Base-by-base conservation (phyloP, 2,113 vertebrate species). In the Oxygymnocypris stewartii region DNA sequence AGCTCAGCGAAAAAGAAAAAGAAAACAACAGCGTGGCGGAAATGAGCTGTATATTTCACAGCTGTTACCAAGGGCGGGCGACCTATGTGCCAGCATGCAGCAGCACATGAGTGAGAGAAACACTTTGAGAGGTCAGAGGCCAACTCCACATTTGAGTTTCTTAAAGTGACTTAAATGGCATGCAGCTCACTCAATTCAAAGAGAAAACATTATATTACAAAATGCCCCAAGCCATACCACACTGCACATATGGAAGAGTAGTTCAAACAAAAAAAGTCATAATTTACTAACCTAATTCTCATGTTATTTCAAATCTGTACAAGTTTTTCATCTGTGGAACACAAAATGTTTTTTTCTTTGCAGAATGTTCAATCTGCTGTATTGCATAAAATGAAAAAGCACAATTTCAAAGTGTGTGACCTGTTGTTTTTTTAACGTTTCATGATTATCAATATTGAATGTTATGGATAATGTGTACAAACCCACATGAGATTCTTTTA, bases 1-100 rank as follows among this genome's bases (percentile, higher is more conserved):
- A 79, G 84, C 81, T 79, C 82, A 74, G 77, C 76, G 6, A 31
- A 81, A 90, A 78, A 25, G 25, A 87, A 51, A 44, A 82, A 47
- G 76, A 63, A 79, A 83, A 86, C 73, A 35, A 73, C 73, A 28
- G 73, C 20, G 4, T 37, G 5, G 73, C 18, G 74, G 73, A 83
- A 84, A 83, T 54, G 42, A 83, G 76, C 51, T 86, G 81, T 51
- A 87, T 76, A 75, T 69, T 35, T 80, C 73, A 49, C 73, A 25
- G 51, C 84, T 81, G 84, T 88, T 81, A 75, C 84, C 79, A 82
- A 82, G 77, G 49, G 25, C 18, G 47, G 28, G 20, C 69, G 2
- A 59, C 69, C 35, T 54, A 59, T 37, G 13, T 25, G 69, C 69
- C 67, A 74, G 82, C 14, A 25, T 59, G 65, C 25, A 54, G 44